Evolutionary conservation across 2,888 invertebrate species (phyloP).

Genomic region (Volucella bombylans): DNA sequence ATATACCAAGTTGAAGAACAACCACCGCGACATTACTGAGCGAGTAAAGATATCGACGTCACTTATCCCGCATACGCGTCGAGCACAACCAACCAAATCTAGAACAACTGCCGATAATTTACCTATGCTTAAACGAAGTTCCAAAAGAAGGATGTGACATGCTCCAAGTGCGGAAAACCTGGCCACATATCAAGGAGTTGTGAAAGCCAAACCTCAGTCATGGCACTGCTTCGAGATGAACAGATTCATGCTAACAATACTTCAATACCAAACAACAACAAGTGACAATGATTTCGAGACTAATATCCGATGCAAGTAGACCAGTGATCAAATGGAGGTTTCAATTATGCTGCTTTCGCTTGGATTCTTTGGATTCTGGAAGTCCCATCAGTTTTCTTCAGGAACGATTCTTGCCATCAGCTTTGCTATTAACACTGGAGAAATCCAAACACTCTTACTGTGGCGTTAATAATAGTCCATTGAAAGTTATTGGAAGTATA

Average conservation of each 20-base stretch:
- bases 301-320: background rate
- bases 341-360: background rate
- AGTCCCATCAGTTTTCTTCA: conserved; percentile 2
- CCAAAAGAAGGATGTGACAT: background rate
- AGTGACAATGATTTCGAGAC: background rate
- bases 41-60: too few species aligned
- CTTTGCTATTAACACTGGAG: background rate
- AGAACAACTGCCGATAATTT: too few species aligned
- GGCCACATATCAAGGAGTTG: background rate
- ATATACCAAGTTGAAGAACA: too few species aligned
- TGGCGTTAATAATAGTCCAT: background rate
- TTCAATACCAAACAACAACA: background rate
- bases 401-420: background rate
- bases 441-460: background rate
- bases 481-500: background rate
- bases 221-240: background rate
- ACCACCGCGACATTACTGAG: too few species aligned
- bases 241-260: background rate
- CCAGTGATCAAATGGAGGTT: background rate
- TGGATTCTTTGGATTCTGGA: conserved; percentile 6
- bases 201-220: background rate
- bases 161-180: conserved; percentile 6
- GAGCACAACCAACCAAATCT: too few species aligned
- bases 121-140: background rate
- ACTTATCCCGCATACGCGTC: too few species aligned